phyloP scores from a whole-genome alignment of 2,888 invertebrate genomes.

The Toxonevra muliebris region DNA sequence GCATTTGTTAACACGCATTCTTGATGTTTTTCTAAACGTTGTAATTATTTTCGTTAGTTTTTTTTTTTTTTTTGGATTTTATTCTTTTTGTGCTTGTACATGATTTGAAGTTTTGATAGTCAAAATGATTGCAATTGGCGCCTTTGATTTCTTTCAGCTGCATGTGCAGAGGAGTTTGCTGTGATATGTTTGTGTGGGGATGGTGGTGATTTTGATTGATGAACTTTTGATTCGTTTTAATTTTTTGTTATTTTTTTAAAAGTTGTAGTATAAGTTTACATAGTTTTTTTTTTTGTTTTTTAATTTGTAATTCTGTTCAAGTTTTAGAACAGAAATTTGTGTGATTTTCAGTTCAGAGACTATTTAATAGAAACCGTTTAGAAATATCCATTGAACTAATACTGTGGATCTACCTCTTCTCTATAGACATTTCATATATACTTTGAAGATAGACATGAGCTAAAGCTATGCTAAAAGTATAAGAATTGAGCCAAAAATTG shows the following conservation, averaged over 20 bases:
- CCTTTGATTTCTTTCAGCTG: conserved; percentile 16
- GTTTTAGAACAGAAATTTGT: too few species aligned
- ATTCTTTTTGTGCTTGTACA: background rate
- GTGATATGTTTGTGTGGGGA: background rate
- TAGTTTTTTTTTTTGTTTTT: too few species aligned
- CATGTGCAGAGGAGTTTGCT: too few species aligned
- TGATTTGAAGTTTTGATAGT: conserved; percentile 22
- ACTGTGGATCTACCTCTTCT: too few species aligned
- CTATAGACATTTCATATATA: too few species aligned
- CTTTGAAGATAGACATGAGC: too few species aligned
- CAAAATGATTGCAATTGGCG: conserved; percentile 38
- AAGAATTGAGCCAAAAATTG: too few species aligned
- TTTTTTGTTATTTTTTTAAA: background rate
- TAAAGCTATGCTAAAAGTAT: too few species aligned
- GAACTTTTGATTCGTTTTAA: background rate
- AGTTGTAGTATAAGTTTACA: background rate
- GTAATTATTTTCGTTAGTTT: conserved; percentile 37
- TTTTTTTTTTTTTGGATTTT: conserved; percentile 11
- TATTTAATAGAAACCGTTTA: too few species aligned
- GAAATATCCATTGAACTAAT: too few species aligned
- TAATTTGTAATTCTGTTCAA: too few species aligned
- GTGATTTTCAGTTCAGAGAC: too few species aligned
- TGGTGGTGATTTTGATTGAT: background rate
- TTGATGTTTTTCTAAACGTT: conserved; percentile 40
- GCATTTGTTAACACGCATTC: conserved; percentile 39